Evolutionary conservation across 2,888 invertebrate species (phyloP).

Genomic region (Sminthurinus aureus): DNA sequence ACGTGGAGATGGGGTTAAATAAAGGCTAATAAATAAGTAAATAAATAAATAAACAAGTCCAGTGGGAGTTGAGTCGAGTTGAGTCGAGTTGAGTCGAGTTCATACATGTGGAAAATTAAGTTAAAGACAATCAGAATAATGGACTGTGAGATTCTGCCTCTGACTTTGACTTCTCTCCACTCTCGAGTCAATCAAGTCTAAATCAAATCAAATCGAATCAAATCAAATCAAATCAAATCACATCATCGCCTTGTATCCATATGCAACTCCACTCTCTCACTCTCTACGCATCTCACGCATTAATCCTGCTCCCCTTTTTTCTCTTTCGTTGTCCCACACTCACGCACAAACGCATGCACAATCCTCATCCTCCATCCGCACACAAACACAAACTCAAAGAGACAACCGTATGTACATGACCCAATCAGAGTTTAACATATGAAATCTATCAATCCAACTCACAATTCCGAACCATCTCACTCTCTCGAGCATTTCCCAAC

Average conservation of each 20-base stretch:
- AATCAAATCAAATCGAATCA: constrained; percentile 41
- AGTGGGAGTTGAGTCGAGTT: constrained; percentile 21
- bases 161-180: constrained; percentile 2
- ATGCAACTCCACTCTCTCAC: background rate
- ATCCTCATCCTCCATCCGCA: background rate
- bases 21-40: constrained; percentile 28
- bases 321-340: background rate
- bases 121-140: constrained; percentile 47
- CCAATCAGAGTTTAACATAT: too few species aligned
- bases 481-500: too few species aligned
- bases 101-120: constrained; percentile 45
- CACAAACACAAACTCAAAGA: background rate
- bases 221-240: constrained; percentile 48
- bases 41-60: background rate
- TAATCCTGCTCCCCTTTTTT: background rate
- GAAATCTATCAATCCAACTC: too few species aligned
- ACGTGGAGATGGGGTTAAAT: constrained; percentile 43
- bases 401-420: too few species aligned
- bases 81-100: constrained; percentile 24
- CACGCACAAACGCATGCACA: background rate
- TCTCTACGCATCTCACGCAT: background rate
- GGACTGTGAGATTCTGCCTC: constrained; percentile 34
- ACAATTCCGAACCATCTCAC: too few species aligned
- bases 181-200: constrained; percentile 42
- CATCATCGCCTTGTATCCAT: constrained; percentile 42